Percentiles rank a stretch among this genome's conserved stretches.
Conservation (phyloP, 2,797 vertebrate species). For the Mus caroli region DNA sequence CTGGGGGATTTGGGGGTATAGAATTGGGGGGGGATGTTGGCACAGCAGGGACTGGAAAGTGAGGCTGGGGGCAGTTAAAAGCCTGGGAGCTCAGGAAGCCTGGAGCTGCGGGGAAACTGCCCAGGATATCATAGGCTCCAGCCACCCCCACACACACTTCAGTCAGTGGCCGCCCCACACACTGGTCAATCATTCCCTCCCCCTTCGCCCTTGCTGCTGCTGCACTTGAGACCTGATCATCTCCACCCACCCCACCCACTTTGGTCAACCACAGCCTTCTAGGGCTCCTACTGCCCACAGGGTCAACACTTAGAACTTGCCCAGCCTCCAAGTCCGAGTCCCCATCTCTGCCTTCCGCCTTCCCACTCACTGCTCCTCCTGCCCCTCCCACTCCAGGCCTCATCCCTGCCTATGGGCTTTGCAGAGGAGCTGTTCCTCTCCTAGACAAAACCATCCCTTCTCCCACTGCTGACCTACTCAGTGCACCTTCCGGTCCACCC, state of each 20-base stretch:
- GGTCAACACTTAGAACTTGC: background rate
- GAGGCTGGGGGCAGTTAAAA: slow-evolving; percentile 7
- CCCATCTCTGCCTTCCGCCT: rapidly evolving
- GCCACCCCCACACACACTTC: background rate
- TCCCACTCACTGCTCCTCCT: too few relatives aligned
- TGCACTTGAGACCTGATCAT: background rate
- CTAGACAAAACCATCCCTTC: background rate
- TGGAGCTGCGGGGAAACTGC: background rate
- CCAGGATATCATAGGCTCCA: background rate
- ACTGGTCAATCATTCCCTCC: background rate
- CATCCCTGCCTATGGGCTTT: background rate
- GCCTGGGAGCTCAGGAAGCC: background rate
- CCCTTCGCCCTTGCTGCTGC: background rate
- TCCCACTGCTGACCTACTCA: background rate
- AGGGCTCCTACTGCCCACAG: background rate
- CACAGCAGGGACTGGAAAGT: background rate
- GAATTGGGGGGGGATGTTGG: background rate
- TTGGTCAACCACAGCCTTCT: background rate
- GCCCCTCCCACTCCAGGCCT: rapidly evolving
- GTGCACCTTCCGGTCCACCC: background rate
- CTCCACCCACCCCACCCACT: too few relatives aligned
- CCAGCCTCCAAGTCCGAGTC: rapidly evolving
- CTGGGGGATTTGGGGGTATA: background rate
- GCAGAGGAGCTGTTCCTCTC: background rate
- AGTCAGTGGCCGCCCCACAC: background rate